A percentile compares a stretch with the other conserved stretches of the same genome.
These are phyloP conservation scores for Girardinichthys multiradiatus DNA, from an alignment of 2,113 vertebrate species.

Conservation along the genomic window DNA sequence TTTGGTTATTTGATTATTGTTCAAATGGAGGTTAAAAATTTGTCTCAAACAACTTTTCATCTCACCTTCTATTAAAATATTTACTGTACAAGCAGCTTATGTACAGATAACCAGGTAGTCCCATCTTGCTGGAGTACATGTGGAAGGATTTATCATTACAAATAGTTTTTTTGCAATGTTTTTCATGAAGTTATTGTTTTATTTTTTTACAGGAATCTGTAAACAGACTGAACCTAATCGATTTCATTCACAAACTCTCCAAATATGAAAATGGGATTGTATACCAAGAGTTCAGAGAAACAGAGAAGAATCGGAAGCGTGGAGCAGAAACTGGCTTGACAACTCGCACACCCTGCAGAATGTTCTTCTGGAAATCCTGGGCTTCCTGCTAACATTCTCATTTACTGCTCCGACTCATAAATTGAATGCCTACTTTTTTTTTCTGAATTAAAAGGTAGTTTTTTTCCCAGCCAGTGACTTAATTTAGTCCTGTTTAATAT, in stretches of 20 bases:
- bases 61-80: background rate
- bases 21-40: background rate
- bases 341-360: slow-evolving; percentile 39
- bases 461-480: background rate
- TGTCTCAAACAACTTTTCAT: background rate
- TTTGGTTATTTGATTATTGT: no score
- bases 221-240: slow-evolving; percentile 5
- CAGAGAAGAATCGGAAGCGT: slow-evolving; percentile 42
- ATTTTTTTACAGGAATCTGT: slow-evolving; percentile 25
- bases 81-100: background rate
- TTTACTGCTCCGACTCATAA: background rate
- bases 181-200: background rate
- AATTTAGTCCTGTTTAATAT: background rate
- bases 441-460: background rate
- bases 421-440: background rate
- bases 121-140: background rate
- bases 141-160: background rate
- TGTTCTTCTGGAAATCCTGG: slow-evolving; percentile 74
- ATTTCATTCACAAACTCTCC: slow-evolving; percentile 36
- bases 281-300: background rate
- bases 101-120: background rate
- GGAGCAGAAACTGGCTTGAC: background rate
- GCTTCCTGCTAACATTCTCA: slow-evolving; percentile 51
- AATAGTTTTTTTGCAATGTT: background rate
- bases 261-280: slow-evolving; percentile 18